phyloP scores from a whole-genome alignment of 2,888 invertebrate species.

The Eupsilia transversa region DNA sequence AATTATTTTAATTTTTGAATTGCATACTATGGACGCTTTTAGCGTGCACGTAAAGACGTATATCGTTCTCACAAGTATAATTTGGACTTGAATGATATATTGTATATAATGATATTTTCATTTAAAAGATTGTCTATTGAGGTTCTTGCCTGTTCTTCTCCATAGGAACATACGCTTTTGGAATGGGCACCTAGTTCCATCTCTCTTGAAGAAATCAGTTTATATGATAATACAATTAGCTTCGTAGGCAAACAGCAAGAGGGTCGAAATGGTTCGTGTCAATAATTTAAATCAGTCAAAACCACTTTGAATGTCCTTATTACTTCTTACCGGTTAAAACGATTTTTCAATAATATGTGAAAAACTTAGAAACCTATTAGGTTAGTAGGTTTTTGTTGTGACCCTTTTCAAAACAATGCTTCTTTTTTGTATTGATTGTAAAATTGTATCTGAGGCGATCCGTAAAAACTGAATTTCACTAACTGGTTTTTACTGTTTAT shows the following conservation, averaged over 20 bases:
- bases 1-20: no score
- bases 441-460: not conserved
- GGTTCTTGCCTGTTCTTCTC: no score
- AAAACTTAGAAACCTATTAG: not conserved
- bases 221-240: no score
- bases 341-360: not conserved
- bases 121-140: no score
- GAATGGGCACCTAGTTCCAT: no score
- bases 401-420: not conserved
- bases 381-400: not conserved
- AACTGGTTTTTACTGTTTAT: not conserved
- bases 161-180: no score
- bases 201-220: not conserved
- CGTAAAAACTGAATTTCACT: not conserved
- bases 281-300: not conserved
- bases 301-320: no score
- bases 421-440: not conserved
- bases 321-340: not conserved
- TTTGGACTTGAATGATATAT: no score
- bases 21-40: no score
- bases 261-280: not conserved
- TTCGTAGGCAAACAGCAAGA: not conserved
- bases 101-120: no score
- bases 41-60: no score
- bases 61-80: no score